phyloP scores from a whole-genome alignment of 2,797 vertebrate species.

The Ibycter americanus region DNA sequence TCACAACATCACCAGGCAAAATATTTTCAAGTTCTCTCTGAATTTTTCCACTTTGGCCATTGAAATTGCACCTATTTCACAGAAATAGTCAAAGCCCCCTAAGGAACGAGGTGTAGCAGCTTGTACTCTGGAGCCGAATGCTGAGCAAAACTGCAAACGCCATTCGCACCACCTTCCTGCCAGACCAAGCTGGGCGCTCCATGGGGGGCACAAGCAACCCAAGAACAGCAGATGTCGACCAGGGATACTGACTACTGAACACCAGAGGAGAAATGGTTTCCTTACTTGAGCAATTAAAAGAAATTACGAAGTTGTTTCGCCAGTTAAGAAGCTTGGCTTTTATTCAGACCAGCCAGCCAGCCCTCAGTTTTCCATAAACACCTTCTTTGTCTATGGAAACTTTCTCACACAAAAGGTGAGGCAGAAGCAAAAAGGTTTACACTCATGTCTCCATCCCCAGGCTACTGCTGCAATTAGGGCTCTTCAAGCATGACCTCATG shows the following conservation, averaged over 20 bases:
- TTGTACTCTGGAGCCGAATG: neutral
- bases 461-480: neutral
- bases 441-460: neutral
- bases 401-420: neutral
- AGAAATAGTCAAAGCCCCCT: neutral
- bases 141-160: neutral
- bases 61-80: neutral
- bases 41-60: neutral
- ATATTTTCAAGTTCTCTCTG: neutral
- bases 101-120: neutral
- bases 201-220: rapidly evolving
- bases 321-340: neutral
- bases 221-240: neutral
- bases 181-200: neutral
- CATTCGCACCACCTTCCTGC: neutral
- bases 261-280: neutral
- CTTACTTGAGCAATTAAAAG: neutral
- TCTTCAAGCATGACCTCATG: neutral
- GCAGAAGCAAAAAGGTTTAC: neutral
- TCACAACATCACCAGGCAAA: neutral
- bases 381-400: neutral
- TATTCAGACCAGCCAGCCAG: neutral
- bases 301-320: neutral
- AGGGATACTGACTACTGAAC: neutral
- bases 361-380: neutral